These are phyloP conservation scores for Amphipoea oculea DNA, from an alignment of 2,888 invertebrate species.

Conservation along the genomic window DNA sequence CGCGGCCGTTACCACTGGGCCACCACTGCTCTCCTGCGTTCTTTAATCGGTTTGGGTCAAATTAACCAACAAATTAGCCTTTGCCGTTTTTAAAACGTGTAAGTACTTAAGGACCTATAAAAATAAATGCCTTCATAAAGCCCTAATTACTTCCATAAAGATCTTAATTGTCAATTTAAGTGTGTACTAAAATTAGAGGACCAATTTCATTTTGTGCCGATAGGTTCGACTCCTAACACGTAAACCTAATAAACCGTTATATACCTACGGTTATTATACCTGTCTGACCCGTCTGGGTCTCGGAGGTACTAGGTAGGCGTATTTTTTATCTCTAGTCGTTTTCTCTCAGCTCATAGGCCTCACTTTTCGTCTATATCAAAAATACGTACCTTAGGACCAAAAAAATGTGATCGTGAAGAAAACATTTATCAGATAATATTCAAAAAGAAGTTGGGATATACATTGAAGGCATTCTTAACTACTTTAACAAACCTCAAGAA, in stretches of 20 bases:
- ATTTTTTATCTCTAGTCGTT: slow-evolving; percentile 8
- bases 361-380: slow-evolving; percentile 4
- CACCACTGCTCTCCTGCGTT: no score
- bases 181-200: slow-evolving; percentile 29
- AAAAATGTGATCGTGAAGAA: not conserved
- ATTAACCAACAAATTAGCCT: slow-evolving; percentile 12
- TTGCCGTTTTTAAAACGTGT: slow-evolving; percentile 21
- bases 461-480: not conserved
- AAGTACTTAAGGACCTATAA: slow-evolving; percentile 32
- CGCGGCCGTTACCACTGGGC: no score
- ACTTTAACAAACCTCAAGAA: slow-evolving; percentile 8
- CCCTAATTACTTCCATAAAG: slow-evolving; percentile 49
- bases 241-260: slow-evolving; percentile 21
- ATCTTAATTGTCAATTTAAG: slow-evolving; percentile 53
- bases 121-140: slow-evolving; percentile 39
- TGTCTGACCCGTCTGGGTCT: slow-evolving; percentile 1
- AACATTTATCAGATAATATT: not conserved
- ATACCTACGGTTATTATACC: slow-evolving; percentile 9
- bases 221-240: slow-evolving; percentile 32
- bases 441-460: not conserved
- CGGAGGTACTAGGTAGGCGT: not conserved
- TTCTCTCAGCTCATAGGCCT: not conserved
- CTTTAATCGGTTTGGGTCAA: not conserved
- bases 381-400: not conserved
- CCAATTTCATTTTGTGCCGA: slow-evolving; percentile 37